These are phyloP conservation scores for Trypoxylon attenuatum DNA, from an alignment of 2,888 invertebrate species.

Conservation along the genomic window DNA sequence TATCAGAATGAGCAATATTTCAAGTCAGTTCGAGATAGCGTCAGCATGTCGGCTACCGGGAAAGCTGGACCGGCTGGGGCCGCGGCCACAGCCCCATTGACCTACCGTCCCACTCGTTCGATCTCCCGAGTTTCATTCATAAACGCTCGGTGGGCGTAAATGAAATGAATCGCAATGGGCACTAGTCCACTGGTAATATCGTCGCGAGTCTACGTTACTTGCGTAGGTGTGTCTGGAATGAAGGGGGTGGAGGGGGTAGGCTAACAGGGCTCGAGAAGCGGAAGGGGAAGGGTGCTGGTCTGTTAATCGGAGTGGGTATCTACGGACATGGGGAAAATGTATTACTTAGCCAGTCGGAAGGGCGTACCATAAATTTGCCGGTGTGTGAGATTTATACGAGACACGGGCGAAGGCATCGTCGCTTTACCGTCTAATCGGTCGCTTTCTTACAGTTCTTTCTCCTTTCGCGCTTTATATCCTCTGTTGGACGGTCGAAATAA, in stretches of 20 bases:
- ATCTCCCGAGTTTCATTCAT: constrained; percentile 61
- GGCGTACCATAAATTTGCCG: constrained; percentile 49
- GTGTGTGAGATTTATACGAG: constrained; percentile 50
- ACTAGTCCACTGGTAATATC: constrained; percentile 60
- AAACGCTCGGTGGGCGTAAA: constrained; percentile 59
- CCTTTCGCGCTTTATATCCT: constrained; percentile 7
- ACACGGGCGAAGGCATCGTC: constrained; percentile 35
- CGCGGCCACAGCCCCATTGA: too few species aligned
- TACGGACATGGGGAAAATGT: constrained; percentile 52
- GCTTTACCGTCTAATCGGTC: constrained; percentile 47
- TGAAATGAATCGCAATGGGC: constrained; percentile 65
- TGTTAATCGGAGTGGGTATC: constrained; percentile 58
- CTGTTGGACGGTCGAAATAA: neutral
- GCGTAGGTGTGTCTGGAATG: constrained; percentile 49
- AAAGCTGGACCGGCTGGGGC: constrained; percentile 24
- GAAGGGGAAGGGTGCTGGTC: too few species aligned
- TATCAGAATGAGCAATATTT: constrained; percentile 58
- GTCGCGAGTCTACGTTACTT: constrained; percentile 29
- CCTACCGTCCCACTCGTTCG: constrained; percentile 56
- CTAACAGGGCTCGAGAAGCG: too few species aligned
- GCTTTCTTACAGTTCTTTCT: constrained; percentile 29
- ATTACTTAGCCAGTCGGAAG: constrained; percentile 54
- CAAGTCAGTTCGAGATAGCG: constrained; percentile 58
- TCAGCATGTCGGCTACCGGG: constrained; percentile 55
- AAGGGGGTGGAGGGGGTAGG: too few species aligned